Percentiles rank a stretch among this genome's conserved stretches.
Conservation (phyloP, 2,113 vertebrate species). For the Hymenochirus boettgeri region DNA sequence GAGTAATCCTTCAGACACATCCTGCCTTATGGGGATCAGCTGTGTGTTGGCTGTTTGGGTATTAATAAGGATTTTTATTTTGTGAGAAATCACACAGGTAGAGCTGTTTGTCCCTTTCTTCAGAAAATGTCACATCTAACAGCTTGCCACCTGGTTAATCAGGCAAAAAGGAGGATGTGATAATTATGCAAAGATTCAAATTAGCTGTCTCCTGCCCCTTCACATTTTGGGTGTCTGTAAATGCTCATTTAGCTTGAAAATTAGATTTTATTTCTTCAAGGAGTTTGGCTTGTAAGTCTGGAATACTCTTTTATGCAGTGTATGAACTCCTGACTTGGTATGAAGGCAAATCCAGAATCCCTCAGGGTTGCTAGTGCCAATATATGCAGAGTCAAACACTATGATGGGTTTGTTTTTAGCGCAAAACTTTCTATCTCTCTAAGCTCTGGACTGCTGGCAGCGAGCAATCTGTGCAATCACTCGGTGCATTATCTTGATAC, state of each 20-base stretch:
- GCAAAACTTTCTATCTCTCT: not conserved
- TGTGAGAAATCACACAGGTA: constrained; percentile 8
- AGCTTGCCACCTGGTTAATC: constrained; percentile 21
- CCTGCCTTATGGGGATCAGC: not conserved
- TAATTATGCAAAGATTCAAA: constrained; percentile 28
- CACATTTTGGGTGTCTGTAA: not conserved
- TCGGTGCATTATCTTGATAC: not conserved
- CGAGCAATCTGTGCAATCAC: not conserved
- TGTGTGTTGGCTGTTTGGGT: not conserved
- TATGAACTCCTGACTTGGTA: not conserved
- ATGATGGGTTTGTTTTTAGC: constrained; percentile 3
- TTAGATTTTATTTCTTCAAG: not conserved
- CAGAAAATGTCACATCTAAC: constrained; percentile 29
- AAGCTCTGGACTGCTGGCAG: not conserved
- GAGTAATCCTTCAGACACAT: not conserved
- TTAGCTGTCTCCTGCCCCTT: not conserved
- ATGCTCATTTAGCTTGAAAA: not conserved
- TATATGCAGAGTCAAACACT: constrained; percentile 9
- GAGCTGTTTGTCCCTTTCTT: constrained; percentile 3
- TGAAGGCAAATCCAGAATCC: not conserved
- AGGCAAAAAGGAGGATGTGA: constrained; percentile 24
- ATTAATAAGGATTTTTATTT: not conserved
- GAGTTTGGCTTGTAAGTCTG: not conserved
- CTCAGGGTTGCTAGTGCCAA: not conserved
- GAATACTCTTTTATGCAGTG: too few species aligned